A percentile compares a stretch with the other conserved stretches of the same genome.
Evolutionary conservation across 2,113 vertebrate species (phyloP).

Genomic region (Poeciliopsis retropinna): DNA sequence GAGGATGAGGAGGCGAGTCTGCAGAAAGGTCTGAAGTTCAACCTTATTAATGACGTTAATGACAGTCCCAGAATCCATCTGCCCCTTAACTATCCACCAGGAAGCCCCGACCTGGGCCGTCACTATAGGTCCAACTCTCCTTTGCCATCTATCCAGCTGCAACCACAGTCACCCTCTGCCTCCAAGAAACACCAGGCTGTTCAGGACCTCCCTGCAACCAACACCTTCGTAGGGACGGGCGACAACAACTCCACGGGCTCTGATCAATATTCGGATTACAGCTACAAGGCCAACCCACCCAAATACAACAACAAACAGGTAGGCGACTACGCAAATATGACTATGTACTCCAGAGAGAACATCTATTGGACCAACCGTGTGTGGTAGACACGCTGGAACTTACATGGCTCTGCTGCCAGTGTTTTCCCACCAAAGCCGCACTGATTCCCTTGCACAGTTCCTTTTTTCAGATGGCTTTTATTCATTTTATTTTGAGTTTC

Average conservation of each 20-base stretch:
- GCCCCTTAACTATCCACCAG: slow-evolving; percentile 94
- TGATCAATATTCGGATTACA: slow-evolving; percentile 99
- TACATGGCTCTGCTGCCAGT: slow-evolving; percentile 31
- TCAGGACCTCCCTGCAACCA: slow-evolving; percentile 96
- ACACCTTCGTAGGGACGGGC: slow-evolving; percentile 98
- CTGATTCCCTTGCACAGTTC: slow-evolving; percentile 58
- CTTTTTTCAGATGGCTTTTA: slow-evolving; percentile 30
- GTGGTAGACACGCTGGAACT: slow-evolving; percentile 82
- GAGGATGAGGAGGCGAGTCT: slow-evolving; percentile 92
- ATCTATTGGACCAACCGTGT: slow-evolving; percentile 90
- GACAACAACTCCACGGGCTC: slow-evolving; percentile 98
- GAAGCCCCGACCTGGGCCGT: slow-evolving; percentile 93
- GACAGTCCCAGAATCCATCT: slow-evolving; percentile 97
- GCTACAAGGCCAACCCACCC: slow-evolving; percentile 98
- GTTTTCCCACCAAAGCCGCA: slow-evolving; percentile 71
- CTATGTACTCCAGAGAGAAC: slow-evolving; percentile 78
- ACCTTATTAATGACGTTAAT: slow-evolving; percentile 91
- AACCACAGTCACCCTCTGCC: slow-evolving; percentile 96
- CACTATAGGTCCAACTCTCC: slow-evolving; percentile 99
- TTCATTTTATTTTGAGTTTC: slow-evolving; percentile 26
- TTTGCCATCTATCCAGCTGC: slow-evolving; percentile 94
- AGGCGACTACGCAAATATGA: slow-evolving; percentile 92
- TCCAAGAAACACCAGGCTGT: slow-evolving; percentile 99
- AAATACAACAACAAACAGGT: slow-evolving; percentile 99
- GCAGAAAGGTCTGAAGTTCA: slow-evolving; percentile 95